Evolutionary conservation across 2,797 vertebrate genomes (phyloP).

Genomic region (Neostethus bicornis): DNA sequence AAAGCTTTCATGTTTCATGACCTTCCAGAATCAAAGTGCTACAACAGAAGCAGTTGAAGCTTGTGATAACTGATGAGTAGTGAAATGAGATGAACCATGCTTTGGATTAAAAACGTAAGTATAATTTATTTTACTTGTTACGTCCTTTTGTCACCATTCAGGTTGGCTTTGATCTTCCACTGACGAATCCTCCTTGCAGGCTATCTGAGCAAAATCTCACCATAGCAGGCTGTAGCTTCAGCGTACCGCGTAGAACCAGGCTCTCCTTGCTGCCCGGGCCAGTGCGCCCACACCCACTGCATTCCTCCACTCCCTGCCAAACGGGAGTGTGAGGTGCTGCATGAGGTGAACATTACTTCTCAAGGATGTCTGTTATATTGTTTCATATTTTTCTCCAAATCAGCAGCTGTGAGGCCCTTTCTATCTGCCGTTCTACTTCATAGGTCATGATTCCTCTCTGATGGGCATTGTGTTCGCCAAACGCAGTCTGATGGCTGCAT

Average conservation of each 20-base stretch:
- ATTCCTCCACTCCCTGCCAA: conserved; percentile 59
- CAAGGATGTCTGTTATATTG: conserved; percentile 29
- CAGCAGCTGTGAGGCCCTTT: conserved; percentile 28
- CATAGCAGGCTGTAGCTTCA: conserved; percentile 36
- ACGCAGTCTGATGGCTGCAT: too few species aligned
- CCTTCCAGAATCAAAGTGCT: conserved; percentile 9
- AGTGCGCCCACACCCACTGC: conserved; percentile 54
- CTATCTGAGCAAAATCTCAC: conserved; percentile 37
- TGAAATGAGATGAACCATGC: conserved; percentile 24
- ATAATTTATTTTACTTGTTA: conserved; percentile 4
- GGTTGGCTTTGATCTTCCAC: conserved; percentile 49
- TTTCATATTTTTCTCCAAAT: conserved; percentile 25
- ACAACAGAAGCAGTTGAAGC: conserved; percentile 4
- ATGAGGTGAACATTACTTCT: conserved; percentile 41
- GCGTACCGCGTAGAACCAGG: conserved; percentile 69
- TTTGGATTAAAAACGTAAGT: conserved; percentile 29
- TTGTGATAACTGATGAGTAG: conserved; percentile 30
- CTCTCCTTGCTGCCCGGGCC: conserved; percentile 62
- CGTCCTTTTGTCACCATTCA: conserved; percentile 19
- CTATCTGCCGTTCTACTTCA: too few species aligned
- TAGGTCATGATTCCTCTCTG: too few species aligned
- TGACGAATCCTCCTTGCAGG: conserved; percentile 33
- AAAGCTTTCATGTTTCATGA: conserved; percentile 7
- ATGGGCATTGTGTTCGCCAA: too few species aligned
- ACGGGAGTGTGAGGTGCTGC: conserved; percentile 54